Evolutionary conservation across 2,888 invertebrate species (phyloP), one percentile per base, ranked within the genome.

Genomic region (Hypomecis atomaria): DNA sequence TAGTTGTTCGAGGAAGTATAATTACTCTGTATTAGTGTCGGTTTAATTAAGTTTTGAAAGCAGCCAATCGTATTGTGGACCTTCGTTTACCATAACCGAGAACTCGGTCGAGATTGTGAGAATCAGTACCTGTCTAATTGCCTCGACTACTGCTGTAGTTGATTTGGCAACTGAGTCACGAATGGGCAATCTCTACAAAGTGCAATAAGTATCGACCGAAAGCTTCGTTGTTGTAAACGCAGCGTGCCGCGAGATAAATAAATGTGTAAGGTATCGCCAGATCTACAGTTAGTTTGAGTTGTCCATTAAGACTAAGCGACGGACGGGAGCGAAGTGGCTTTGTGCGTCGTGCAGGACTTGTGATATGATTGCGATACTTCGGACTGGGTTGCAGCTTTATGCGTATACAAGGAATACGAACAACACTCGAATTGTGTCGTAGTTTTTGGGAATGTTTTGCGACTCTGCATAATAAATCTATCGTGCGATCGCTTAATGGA

Each of bases 401-500:
- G 71, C 75, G 73, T 75, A 71, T 66, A 69, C 74, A 72, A 75
- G 75, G 69, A 74, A 42, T 53, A 48, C 13, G 13, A 76, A 71
- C 71, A 77, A 77, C 73, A 74, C 73, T 6, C 37, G 36, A 40
- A 44, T 48, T 74, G 77, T 66, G 60, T 65, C 66, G 62, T 65
- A 75, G 79, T 80, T 82, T 79, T 80, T 75, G 74, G 77, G 78
- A 85, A 85, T 85, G 83, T 85, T 86, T 83, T 80, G 82, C 82
- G 80, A 80, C 77, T 79, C 79, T 82, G 87, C 88, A 87, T 89
- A 86, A 88, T 88, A 87, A 84, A 80, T 83, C 79, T 84, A 84
- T 81, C 81, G 85, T 88, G 86, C 88, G 87, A 86, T 88, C 87
- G 91, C 91, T 92, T 91, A 81, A 84, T 86, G 87, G 83, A 91